Conservation (phyloP, 2,113 vertebrate species). For the Accipiter virgatus region DNA sequence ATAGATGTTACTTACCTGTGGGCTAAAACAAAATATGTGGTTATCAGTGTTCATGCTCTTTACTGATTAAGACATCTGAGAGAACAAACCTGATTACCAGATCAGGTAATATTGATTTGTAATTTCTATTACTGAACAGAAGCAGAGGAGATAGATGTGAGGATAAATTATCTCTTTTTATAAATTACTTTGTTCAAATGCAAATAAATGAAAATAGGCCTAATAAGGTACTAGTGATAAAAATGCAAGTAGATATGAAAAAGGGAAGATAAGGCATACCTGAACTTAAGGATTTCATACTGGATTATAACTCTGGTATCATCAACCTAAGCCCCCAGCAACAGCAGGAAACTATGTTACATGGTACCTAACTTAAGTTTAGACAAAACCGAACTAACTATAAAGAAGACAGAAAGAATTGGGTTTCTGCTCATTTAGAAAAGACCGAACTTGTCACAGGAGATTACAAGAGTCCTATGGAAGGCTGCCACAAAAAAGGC, state of each 20-base stretch:
- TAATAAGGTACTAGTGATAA: background rate
- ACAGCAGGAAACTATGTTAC: background rate
- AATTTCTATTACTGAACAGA: background rate
- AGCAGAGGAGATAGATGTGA: background rate
- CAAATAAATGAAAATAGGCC: background rate
- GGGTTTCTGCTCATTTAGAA: background rate
- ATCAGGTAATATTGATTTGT: background rate
- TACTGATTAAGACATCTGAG: background rate
- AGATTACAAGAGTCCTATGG: background rate
- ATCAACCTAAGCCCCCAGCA: background rate
- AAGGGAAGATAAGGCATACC: background rate
- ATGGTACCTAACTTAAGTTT: accelerated
- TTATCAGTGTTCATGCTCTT: background rate
- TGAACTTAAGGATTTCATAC: background rate
- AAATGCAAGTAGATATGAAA: background rate
- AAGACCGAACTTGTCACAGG: background rate
- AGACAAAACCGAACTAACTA: background rate
- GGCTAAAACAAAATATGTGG: background rate
- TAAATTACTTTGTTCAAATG: background rate
- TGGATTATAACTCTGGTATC: accelerated
- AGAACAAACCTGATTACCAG: background rate
- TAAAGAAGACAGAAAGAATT: background rate
- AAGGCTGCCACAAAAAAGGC: background rate
- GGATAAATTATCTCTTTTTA: background rate
- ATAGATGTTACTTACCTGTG: background rate